phyloP scores from a whole-genome alignment of 2,797 vertebrate species.

The Karalla daura region DNA sequence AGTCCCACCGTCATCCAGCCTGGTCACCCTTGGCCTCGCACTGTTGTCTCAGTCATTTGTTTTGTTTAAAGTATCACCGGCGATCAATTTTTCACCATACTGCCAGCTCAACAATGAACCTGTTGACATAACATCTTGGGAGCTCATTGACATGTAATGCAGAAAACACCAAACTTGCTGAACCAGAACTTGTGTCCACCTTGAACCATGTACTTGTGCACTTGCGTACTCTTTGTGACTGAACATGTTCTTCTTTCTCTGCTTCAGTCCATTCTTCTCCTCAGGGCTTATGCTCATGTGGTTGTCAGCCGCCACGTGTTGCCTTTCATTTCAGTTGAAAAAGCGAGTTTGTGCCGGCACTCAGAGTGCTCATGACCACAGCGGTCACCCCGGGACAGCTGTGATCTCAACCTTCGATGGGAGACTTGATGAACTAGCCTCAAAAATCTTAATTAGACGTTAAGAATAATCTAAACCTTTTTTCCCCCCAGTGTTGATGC shows the following conservation, averaged over 20 bases:
- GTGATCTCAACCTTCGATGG: not conserved
- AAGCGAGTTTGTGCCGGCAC: not conserved
- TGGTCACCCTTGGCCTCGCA: too few relatives aligned
- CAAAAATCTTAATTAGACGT: rapidly evolving
- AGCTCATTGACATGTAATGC: too few relatives aligned
- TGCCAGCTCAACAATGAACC: too few relatives aligned
- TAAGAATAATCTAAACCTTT: not conserved
- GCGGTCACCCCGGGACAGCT: too few relatives aligned
- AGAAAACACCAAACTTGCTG: too few relatives aligned
- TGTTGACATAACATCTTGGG: too few relatives aligned
- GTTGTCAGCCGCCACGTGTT: not conserved
- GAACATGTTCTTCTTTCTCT: not conserved
- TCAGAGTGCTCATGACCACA: not conserved
- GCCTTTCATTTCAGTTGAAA: not conserved
- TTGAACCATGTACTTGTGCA: too few relatives aligned
- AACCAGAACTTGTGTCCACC: too few relatives aligned
- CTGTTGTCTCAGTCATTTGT: too few relatives aligned
- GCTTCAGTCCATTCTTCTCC: not conserved
- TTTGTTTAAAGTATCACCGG: too few relatives aligned
- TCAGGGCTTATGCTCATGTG: not conserved
- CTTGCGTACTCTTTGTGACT: not conserved
- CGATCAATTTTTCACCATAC: too few relatives aligned
- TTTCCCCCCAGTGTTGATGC: not conserved
- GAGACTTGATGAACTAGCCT: not conserved
- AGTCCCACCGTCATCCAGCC: too few relatives aligned